A percentile compares a stretch with the other conserved stretches of the same genome.
Evolutionary conservation across 2,888 invertebrate species (phyloP).

Genomic region (Lithophane ornitopus): DNA sequence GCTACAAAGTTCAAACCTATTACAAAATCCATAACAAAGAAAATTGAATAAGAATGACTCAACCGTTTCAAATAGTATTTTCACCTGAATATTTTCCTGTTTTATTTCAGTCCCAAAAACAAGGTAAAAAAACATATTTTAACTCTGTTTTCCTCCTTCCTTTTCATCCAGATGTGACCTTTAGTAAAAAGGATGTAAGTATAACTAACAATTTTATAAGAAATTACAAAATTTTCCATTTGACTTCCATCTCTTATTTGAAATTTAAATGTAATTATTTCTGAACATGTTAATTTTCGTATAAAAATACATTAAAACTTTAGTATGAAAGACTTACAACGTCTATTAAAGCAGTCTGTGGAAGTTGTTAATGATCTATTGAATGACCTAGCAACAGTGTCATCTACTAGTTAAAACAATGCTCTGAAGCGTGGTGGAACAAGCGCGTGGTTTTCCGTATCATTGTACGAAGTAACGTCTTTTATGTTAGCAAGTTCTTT

Average conservation of each 20-base stretch:
- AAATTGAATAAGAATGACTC: slow-evolving; percentile 32
- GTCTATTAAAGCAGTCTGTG: neutral
- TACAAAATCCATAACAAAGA: slow-evolving; percentile 14
- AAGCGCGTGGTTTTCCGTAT: slow-evolving; percentile 51
- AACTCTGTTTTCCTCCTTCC: slow-evolving; percentile 40
- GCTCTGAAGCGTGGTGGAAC: slow-evolving; percentile 24
- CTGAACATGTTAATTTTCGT: neutral
- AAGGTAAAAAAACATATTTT: slow-evolving; percentile 36
- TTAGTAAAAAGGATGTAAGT: neutral
- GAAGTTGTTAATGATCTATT: slow-evolving; percentile 5
- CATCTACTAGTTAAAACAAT: slow-evolving; percentile 36
- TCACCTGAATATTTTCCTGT: slow-evolving; percentile 35
- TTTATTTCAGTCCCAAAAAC: slow-evolving; percentile 33
- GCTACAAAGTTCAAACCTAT: neutral
- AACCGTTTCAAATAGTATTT: slow-evolving; percentile 21
- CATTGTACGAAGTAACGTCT: slow-evolving; percentile 60
- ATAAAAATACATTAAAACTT: neutral
- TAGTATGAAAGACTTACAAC: neutral
- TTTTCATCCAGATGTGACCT: slow-evolving; percentile 7
- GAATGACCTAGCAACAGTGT: slow-evolving; percentile 31
- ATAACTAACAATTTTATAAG: neutral
- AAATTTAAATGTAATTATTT: neutral
- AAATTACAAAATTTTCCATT: slow-evolving; percentile 7
- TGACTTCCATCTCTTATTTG: neutral
- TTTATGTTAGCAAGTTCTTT: slow-evolving; percentile 71